Evolutionary conservation across 2,113 vertebrate genomes (phyloP).

Genomic region (Gambusia holbrooki): DNA sequence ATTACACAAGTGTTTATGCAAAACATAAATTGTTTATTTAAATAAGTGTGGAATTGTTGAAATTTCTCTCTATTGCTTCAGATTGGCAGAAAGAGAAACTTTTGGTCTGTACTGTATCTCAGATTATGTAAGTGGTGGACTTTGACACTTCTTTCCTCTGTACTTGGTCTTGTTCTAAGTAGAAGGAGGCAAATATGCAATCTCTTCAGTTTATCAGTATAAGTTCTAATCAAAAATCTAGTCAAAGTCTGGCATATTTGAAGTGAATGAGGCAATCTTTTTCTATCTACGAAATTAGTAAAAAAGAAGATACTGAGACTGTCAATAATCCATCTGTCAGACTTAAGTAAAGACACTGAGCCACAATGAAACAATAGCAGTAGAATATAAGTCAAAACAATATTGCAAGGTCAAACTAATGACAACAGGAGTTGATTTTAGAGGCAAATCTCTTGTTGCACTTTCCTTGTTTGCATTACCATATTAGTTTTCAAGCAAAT

Average conservation of each 20-base stretch:
- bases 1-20: neutral
- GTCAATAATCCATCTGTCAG: neutral
- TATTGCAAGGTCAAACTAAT: too few relatives aligned
- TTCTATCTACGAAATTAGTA: neutral
- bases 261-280: neutral
- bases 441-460: too few relatives aligned
- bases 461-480: too few relatives aligned
- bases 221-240: too few relatives aligned
- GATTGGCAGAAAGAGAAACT: constrained; percentile 1
- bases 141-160: neutral
- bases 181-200: neutral
- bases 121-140: neutral
- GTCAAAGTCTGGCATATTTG: too few relatives aligned
- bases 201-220: too few relatives aligned
- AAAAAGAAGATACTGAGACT: neutral
- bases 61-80: constrained; percentile 26
- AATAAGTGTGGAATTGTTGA: neutral
- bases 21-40: neutral
- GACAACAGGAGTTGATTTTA: neutral
- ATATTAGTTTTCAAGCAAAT: too few relatives aligned
- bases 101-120: neutral
- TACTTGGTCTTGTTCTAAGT: neutral
- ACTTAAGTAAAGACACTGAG: neutral
- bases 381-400: too few relatives aligned
- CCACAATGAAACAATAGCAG: neutral